Evolutionary conservation across 2,113 vertebrate genomes (phyloP), one percentile per base, ranked within the genome.

Genomic region (Salminus brasiliensis): DNA sequence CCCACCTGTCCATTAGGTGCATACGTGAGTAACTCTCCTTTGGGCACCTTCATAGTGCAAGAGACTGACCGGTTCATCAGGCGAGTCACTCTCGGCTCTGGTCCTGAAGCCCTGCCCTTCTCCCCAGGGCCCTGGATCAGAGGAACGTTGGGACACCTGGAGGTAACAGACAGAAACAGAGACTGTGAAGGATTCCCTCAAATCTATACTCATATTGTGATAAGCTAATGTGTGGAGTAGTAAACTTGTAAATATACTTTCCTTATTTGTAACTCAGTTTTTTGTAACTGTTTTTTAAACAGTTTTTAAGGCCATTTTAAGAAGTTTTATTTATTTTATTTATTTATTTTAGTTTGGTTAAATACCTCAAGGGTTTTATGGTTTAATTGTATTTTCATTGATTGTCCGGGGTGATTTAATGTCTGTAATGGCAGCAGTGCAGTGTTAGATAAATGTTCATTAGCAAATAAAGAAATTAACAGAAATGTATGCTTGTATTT

Each of bases 11-110:
- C 97, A 88, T 97, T 90, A 10, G 96, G 93, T 47, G 96, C 97
- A 67, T 94, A 94, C 87, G 96, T 96, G 1, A 97, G 98, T 85
- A 98, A 94, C 82, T 99, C 98, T 81, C 95, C 95, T 88, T 99
- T 98, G 45, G 97, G 96, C 79, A 97, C 98, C 92, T 98, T 98
- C 94, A 98, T 93, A 11, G 97, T 97, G 67, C 97, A 99, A 57
- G 97, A 98, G 85, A 98, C 93, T 0, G 97, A 98, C 55, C 97
- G 96, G 88, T 97, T 98, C 95, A 99, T 98, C 80, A 99, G 94
- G 63, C 97, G 95, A 62, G 96, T 97, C 88, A 95, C 95, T 0
- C 97, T 95, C 85, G 97, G 93, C 87, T 99, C 97, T 0, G 97
- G 95, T 45, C 97, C 95, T 2, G 52, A 55, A 55, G 12, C 94